Conservation (phyloP, 2,797 vertebrate genomes). For the Coregonus suidteri region DNA sequence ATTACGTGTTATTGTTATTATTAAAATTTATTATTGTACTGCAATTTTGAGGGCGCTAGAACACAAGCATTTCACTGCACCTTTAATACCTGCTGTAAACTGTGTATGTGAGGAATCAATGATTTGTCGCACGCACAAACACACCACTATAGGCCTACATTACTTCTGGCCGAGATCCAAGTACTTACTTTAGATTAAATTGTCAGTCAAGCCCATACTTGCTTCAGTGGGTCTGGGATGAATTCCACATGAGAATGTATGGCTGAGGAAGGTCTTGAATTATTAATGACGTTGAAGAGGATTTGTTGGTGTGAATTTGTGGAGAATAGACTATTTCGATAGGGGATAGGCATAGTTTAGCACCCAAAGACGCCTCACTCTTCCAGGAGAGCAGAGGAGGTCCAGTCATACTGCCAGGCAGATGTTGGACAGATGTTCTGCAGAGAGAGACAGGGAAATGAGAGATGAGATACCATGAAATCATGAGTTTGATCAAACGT, state of each 20-base stretch:
- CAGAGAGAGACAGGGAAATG: constrained; percentile 4
- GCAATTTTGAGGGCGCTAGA: no score
- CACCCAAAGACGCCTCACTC: constrained; percentile 28
- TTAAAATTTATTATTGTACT: no score
- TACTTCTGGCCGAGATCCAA: constrained; percentile 55
- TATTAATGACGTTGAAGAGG: constrained; percentile 50
- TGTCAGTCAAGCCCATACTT: constrained; percentile 27
- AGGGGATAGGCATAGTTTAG: constrained; percentile 38
- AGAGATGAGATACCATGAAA: constrained; percentile 19
- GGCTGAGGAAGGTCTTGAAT: constrained; percentile 50
- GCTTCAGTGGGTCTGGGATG: constrained; percentile 8
- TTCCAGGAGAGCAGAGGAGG: constrained; percentile 22
- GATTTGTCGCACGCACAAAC: no score
- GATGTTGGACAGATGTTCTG: constrained; percentile 66
- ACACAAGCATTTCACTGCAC: no score
- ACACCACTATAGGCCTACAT: constrained; percentile 11
- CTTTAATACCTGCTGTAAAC: no score
- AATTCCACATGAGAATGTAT: constrained; percentile 24
- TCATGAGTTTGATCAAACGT: constrained; percentile 45
- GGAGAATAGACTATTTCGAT: constrained; percentile 6
- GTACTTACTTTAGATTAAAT: constrained; percentile 30
- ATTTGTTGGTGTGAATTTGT: constrained; percentile 49
- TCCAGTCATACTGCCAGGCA: constrained; percentile 39
- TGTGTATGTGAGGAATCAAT: no score
- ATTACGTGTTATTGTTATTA: no score